Conservation (phyloP, 2,797 vertebrate species). For the Serranus cabrilla region DNA sequence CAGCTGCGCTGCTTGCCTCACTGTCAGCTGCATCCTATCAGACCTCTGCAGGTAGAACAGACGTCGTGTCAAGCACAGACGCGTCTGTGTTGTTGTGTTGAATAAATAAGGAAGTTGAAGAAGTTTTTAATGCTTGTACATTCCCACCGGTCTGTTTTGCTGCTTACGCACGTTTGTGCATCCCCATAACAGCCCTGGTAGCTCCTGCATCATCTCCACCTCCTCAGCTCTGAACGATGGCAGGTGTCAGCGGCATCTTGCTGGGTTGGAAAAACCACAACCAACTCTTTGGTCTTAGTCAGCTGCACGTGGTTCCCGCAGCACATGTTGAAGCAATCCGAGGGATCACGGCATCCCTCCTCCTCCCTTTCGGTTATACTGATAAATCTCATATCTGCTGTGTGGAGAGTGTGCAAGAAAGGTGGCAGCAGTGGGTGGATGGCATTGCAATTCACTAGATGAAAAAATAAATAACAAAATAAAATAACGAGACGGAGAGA, state of each 20-base stretch:
- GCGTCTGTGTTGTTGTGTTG: background rate
- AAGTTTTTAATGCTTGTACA: slow-evolving; percentile 1
- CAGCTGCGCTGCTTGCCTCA: slow-evolving; percentile 5
- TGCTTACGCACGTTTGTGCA: slow-evolving; percentile 14
- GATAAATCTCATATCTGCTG: slow-evolving; percentile 31
- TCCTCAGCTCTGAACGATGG: background rate
- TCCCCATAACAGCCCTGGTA: slow-evolving; percentile 1
- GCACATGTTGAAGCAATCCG: slow-evolving; percentile 51
- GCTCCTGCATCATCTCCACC: slow-evolving; percentile 20
- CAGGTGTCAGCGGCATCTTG: slow-evolving; percentile 2
- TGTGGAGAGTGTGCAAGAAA: slow-evolving; percentile 29
- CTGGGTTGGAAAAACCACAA: slow-evolving; percentile 3
- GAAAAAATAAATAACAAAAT: slow-evolving; percentile 8
- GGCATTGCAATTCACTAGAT: background rate
- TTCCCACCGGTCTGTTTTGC: background rate
- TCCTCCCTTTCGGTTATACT: slow-evolving; percentile 12
- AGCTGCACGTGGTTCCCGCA: slow-evolving; percentile 37
- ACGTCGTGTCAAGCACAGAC: background rate
- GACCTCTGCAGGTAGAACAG: slow-evolving; percentile 29
- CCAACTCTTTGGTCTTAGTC: background rate
- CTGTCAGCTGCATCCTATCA: slow-evolving; percentile 24
- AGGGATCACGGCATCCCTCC: slow-evolving; percentile 33
- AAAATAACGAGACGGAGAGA: slow-evolving; percentile 6
- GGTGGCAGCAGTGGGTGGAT: slow-evolving; percentile 61
- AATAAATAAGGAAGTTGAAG: slow-evolving; percentile 8